These are phyloP conservation scores for Eclectus roratus DNA, from an alignment of 2,113 vertebrate genomes.

Conservation along the genomic window DNA sequence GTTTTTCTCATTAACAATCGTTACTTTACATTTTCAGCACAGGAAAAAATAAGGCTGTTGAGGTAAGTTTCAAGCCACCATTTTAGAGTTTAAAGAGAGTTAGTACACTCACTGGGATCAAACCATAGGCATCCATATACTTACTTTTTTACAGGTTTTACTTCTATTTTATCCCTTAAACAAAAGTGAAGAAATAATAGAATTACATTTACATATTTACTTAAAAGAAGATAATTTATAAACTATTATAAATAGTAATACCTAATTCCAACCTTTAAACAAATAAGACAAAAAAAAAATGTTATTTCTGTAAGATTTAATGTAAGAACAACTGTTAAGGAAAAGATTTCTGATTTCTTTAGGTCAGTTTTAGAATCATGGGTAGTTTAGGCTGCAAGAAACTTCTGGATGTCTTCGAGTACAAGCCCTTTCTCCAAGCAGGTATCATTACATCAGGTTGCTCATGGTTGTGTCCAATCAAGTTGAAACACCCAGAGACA, in stretches of 20 bases:
- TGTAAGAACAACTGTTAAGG: not conserved
- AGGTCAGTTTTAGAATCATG: not conserved
- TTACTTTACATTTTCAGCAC: not conserved
- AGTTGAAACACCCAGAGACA: not conserved
- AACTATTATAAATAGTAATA: not conserved
- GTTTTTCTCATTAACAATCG: slow-evolving; percentile 14
- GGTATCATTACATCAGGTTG: not conserved
- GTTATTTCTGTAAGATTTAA: not conserved
- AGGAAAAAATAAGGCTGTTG: not conserved
- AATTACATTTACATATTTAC: not conserved
- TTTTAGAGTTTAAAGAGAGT: not conserved
- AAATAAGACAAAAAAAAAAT: not conserved
- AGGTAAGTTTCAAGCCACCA: not conserved
- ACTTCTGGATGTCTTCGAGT: not conserved
- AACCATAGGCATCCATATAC: not conserved
- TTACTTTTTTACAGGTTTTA: not conserved
- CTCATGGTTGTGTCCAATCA: fast-evolving
- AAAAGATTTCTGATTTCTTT: not conserved
- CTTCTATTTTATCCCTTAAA: not conserved
- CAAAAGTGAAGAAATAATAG: not conserved
- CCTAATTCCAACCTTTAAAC: not conserved
- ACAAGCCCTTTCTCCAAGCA: not conserved
- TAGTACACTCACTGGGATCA: not conserved
- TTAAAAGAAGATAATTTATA: not conserved
- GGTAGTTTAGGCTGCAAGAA: not conserved